A percentile compares a stretch with the other conserved stretches of the same genome.
phyloP scores from a whole-genome alignment of 2,797 vertebrate genomes.

The Threskiornis aethiopicus region DNA sequence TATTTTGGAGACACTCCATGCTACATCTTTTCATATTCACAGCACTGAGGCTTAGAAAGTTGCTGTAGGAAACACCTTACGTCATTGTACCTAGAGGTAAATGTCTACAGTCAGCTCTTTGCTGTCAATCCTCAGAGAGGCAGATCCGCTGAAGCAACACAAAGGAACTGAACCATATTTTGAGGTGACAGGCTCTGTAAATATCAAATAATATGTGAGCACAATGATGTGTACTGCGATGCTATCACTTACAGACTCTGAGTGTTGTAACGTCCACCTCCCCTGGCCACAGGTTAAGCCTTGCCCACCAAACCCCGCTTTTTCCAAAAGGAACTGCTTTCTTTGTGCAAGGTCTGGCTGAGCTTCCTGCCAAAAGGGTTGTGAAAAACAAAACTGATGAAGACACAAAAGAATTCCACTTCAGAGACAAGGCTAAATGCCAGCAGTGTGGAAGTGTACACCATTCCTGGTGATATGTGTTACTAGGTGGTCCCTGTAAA shows the following conservation, averaged over 20 bases:
- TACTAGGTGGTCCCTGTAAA: not conserved
- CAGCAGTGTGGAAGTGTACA: not conserved
- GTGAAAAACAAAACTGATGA: not conserved
- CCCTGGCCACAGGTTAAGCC: not conserved
- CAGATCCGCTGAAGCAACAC: not conserved
- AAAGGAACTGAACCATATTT: not conserved
- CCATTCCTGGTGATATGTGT: not conserved
- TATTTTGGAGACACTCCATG: not conserved
- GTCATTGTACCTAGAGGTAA: not conserved
- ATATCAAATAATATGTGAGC: not conserved
- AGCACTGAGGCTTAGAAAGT: not conserved
- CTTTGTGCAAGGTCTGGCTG: not conserved
- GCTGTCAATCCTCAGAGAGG: not conserved
- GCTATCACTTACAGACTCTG: not conserved
- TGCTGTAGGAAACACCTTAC: not conserved
- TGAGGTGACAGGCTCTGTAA: not conserved
- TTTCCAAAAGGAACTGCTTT: not conserved
- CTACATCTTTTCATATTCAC: not conserved
- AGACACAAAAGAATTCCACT: not conserved
- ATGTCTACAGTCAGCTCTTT: not conserved
- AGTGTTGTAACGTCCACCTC: not conserved
- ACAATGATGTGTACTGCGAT: not conserved
- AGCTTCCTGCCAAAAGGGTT: not conserved
- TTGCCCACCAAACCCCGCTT: not conserved
- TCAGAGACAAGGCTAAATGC: not conserved